Evolutionary conservation across 2,113 vertebrate genomes (phyloP).

Genomic region (Silurus glanis): DNA sequence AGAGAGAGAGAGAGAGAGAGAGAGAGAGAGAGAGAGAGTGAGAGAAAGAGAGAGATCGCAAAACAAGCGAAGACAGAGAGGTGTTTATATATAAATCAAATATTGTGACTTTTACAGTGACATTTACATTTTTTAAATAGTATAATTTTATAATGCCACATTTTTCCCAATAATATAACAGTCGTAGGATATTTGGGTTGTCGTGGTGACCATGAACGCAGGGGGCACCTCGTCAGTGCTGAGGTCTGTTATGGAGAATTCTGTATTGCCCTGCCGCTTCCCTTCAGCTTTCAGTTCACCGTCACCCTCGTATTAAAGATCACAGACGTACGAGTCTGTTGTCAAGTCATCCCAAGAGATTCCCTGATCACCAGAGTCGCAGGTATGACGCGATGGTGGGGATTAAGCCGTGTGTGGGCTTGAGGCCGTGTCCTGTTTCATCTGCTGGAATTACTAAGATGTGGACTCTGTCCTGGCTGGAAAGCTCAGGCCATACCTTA

Average conservation of each 20-base stretch:
- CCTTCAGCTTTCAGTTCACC: neutral
- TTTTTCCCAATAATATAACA: neutral
- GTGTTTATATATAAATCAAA: neutral
- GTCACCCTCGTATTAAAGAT: neutral
- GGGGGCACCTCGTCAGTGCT: too few species aligned
- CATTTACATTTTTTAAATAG: too few species aligned
- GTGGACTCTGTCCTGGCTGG: constrained; percentile 59
- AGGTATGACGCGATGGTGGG: neutral
- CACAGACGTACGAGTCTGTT: neutral
- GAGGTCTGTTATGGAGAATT: neutral
- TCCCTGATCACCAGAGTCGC: neutral
- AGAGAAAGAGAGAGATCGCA: neutral
- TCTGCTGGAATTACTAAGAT: constrained; percentile 66
- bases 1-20: neutral
- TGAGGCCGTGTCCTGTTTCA: constrained; percentile 45
- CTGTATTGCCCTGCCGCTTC: neutral
- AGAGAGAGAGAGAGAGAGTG: neutral
- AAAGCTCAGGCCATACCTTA: constrained; percentile 55
- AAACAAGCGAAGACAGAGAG: neutral
- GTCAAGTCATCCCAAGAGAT: neutral
- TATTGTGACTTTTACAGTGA: neutral
- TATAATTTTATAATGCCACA: neutral
- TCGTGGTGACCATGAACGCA: too few species aligned
- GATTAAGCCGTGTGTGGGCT: constrained; percentile 29
- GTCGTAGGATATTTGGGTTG: too few species aligned